A percentile compares a stretch with the other conserved stretches of the same genome.
phyloP scores from a whole-genome alignment of 2,113 vertebrate genomes.

The Genyomyrus donnyi region DNA sequence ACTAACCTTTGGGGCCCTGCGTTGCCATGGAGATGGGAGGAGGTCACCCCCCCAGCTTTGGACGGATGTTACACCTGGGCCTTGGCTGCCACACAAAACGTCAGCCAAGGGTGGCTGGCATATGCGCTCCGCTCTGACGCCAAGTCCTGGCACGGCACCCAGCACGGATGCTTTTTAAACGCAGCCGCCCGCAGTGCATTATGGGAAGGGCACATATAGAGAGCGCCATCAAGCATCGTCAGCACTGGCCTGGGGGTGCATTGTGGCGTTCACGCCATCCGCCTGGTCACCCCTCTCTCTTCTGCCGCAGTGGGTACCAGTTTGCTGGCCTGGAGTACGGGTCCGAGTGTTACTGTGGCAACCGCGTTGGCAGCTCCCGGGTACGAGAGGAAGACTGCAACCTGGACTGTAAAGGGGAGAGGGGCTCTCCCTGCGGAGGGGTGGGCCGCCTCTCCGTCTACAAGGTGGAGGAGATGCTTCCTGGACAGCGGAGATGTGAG shows the following conservation, averaged over 20 bases:
- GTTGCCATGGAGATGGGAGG: not conserved
- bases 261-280: not conserved
- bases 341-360: constrained; percentile 89
- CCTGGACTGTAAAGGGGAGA: constrained; percentile 77
- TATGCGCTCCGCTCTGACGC: not conserved
- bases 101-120: not conserved
- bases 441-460: constrained; percentile 81
- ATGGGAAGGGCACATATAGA: not conserved
- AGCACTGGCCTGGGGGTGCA: not conserved
- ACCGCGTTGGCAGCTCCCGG: constrained; percentile 55
- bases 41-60: not conserved
- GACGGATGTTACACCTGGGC: not conserved
- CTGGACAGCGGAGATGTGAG: constrained; percentile 69
- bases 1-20: not conserved
- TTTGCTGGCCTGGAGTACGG: constrained; percentile 83
- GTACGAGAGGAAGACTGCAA: constrained; percentile 73
- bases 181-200: not conserved
- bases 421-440: constrained; percentile 74
- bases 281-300: not conserved
- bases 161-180: not conserved
- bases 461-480: constrained; percentile 65
- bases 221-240: too few species aligned
- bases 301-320: constrained; percentile 69
- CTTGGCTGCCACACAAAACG: not conserved
- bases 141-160: not conserved